phyloP scores from a whole-genome alignment of 1,140 invertebrate genomes.

The Galendromus occidentalis region DNA sequence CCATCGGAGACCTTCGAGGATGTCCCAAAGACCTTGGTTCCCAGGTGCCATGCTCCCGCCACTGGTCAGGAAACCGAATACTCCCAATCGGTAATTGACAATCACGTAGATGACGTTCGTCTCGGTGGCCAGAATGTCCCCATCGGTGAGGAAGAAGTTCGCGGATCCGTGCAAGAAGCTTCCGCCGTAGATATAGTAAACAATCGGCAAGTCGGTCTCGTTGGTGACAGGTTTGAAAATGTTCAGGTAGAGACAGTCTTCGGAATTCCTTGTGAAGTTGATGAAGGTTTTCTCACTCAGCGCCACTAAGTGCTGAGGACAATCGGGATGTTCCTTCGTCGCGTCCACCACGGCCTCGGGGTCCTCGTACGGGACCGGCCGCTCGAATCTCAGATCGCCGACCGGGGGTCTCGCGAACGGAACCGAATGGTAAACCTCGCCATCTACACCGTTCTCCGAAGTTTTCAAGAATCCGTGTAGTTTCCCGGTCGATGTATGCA shows the following conservation, averaged over 20 bases:
- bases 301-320: not conserved
- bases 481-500: not conserved
- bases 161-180: slow-evolving; percentile 40
- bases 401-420: not conserved
- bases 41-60: slow-evolving; percentile 24
- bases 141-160: slow-evolving; percentile 35
- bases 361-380: not conserved
- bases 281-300: not conserved
- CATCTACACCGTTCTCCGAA: not conserved
- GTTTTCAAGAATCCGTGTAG: not conserved
- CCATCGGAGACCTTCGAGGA: slow-evolving; percentile 25
- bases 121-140: slow-evolving; percentile 41
- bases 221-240: slow-evolving; percentile 53
- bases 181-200: slow-evolving; percentile 58
- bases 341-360: not conserved
- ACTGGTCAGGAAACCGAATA: slow-evolving; percentile 26
- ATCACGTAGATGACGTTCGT: slow-evolving; percentile 45
- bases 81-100: slow-evolving; percentile 45
- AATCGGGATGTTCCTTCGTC: not conserved
- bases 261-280: slow-evolving; percentile 23
- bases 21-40: slow-evolving; percentile 29
- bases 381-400: not conserved
- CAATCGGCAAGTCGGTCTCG: slow-evolving; percentile 33
- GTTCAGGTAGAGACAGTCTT: slow-evolving; percentile 82
- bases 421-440: not conserved